Base-by-base conservation (phyloP, 2,888 invertebrate species). In the Phengaris alcon region DNA sequence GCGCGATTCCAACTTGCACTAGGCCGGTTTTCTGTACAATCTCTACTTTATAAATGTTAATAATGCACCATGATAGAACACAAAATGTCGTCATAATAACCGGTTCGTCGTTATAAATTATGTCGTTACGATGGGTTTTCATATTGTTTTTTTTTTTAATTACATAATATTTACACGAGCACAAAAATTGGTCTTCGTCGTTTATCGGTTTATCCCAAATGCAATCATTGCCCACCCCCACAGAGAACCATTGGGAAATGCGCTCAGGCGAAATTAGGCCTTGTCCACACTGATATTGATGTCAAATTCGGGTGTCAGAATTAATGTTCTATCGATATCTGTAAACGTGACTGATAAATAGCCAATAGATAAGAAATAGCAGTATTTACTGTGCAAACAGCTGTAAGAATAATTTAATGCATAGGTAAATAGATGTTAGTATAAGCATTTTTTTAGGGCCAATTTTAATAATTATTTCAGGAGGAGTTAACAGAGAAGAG, bases 131-230 rank as follows among this genome's bases (percentile, higher is more conserved):
- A 35, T 35, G 35, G 35, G 35, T 35, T 35, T 2, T 35, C 3
- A 35, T 52, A 64, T 64, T 64, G 64, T 13, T 12, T 64, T 64
- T 52, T 52, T 35, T 35, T 35, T 35, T 35, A 35, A 35, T 59
- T 59, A 35, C 22, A 59, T 44, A 64, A 5, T 64, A 64, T 64
- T 35, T 4, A 64, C 35, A 64, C 64, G 12, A 12, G 35, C 35
- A 44, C 64, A 64, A 12, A 64, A 64, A 35, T 35, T 35, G 64
- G 35, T 35, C 64, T 64, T 59, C 59, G 59, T 8, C 15, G 9
- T 7, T 59, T 64, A 64, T 64, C 64, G 64, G 12, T n/a, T 44
- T 64, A 64, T 64, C 64, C 64, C 35, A 64, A 64, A 64, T 64
- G 35, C 64, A 64, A 64, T 64, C 64, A 64, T 64, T 64, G 35